phyloP scores from a whole-genome alignment of 1,140 invertebrate species.

The Pentalonia nigronervosa region DNA sequence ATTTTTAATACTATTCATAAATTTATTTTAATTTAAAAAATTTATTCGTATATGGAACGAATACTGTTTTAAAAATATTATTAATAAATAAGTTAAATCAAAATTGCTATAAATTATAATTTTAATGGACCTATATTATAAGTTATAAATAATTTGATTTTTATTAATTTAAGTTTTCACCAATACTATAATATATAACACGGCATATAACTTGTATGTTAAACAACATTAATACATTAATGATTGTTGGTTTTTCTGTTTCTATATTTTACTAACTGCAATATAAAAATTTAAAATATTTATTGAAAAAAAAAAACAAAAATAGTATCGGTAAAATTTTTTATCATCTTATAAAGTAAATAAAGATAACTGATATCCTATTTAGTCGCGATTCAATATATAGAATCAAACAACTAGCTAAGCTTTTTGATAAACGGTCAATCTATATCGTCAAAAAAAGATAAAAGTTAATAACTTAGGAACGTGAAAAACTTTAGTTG shows the following conservation, averaged over 20 bases:
- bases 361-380: not conserved
- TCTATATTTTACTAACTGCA: not conserved
- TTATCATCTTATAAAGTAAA: not conserved
- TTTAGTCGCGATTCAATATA: not conserved
- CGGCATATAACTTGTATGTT: not conserved
- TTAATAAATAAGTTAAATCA: too few species aligned
- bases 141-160: too few species aligned
- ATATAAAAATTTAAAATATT: not conserved
- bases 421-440: not conserved
- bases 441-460: not conserved
- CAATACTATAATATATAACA: not conserved
- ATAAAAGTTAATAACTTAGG: not conserved
- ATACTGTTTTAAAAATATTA: not conserved
- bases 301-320: not conserved
- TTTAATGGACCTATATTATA: too few species aligned
- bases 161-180: too few species aligned
- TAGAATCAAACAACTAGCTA: not conserved
- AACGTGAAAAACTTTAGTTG: not conserved
- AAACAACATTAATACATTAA: not conserved
- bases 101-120: too few species aligned
- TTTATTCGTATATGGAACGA: not conserved
- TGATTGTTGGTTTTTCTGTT: not conserved
- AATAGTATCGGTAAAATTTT: not conserved
- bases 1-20: not conserved
- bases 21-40: not conserved